Base-by-base conservation (phyloP, 1,140 invertebrate genomes). In the Chlorops oryzae region DNA sequence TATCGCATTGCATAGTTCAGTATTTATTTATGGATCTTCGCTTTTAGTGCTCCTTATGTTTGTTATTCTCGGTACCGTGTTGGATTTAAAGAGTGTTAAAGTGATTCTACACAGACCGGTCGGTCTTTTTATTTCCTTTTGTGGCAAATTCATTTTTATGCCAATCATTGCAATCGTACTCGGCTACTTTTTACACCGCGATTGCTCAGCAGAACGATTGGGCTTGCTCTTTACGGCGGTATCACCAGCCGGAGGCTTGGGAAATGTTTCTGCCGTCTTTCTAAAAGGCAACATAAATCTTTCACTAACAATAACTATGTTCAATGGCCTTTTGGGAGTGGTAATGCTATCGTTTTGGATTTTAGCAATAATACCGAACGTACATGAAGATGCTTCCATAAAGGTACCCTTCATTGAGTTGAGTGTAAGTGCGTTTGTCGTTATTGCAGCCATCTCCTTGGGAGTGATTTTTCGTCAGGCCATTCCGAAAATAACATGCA, bases 51-150 rank as follows among this genome's bases (percentile, higher is more conserved):
- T 63, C 24, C 41, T 93, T 20, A 85, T 92, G 57, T 95, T 91
- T 64, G 84, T 96, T 49, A 93, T 95, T 73, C 92, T 96, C 77
- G 92, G 92, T 6, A 93, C 90, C 69, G 89, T 90, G 2, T 77
- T 95, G 67, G 85, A 92, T 63, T 82, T 88, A 76, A 63, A 77
- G 2, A 78, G 86, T 3, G 79, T 94, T 4, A 81, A 80, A 55
- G 72, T 77, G 9, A 86, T 85, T 6, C 50, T 94, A 2, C 82
- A 76, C 52, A 80, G 77, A 57, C 92, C 92, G 0, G 76, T 92
- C 24, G 57, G 60, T 0, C 60, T 58, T 0, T 18, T 59, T 13
- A 37, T 63, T 13, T 59, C 57, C 5, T 50, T 62, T 37, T 45
- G 37, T 22, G 52, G 48, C 20, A 44, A 60, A 3, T 63, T 34